A percentile compares a stretch with the other conserved stretches of the same genome.
These are phyloP conservation scores for Netelia melanura DNA, from an alignment of 2,888 invertebrate genomes.

Conservation along the genomic window DNA sequence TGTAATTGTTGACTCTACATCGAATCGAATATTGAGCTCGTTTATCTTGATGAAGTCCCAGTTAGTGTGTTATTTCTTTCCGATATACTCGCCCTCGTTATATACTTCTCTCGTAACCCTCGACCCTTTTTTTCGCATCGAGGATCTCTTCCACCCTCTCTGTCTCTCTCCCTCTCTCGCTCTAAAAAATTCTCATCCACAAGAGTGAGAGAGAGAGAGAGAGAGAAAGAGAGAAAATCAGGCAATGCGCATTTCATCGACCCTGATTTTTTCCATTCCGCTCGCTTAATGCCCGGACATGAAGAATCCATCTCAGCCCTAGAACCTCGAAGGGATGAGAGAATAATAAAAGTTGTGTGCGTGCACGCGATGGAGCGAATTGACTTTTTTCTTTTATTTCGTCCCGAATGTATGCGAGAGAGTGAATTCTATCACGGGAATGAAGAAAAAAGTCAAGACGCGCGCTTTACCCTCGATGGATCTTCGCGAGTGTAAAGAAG, in stretches of 20 bases:
- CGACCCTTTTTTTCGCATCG: constrained; percentile 4
- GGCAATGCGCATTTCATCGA: constrained; percentile 33
- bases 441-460: constrained; percentile 50
- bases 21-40: constrained; percentile 35
- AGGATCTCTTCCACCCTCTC: not conserved
- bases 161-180: constrained; percentile 1
- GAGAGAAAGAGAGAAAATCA: not conserved
- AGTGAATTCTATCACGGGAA: constrained; percentile 30
- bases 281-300: constrained; percentile 40
- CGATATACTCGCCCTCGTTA: constrained; percentile 32
- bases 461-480: not conserved
- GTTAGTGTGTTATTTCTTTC: constrained; percentile 45
- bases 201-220: no score
- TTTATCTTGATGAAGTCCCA: constrained; percentile 49
- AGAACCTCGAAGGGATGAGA: constrained; percentile 6
- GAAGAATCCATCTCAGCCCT: constrained; percentile 36
- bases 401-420: not conserved
- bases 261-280: constrained; percentile 49
- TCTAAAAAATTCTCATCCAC: constrained; percentile 28
- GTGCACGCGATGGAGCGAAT: constrained; percentile 2
- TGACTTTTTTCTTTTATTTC: not conserved
- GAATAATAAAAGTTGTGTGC: not conserved
- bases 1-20: not conserved
- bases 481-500: not conserved
- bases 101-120: constrained; percentile 18